Evolutionary conservation across 2,113 vertebrate species (phyloP).

Genomic region (Xiphias gladius): DNA sequence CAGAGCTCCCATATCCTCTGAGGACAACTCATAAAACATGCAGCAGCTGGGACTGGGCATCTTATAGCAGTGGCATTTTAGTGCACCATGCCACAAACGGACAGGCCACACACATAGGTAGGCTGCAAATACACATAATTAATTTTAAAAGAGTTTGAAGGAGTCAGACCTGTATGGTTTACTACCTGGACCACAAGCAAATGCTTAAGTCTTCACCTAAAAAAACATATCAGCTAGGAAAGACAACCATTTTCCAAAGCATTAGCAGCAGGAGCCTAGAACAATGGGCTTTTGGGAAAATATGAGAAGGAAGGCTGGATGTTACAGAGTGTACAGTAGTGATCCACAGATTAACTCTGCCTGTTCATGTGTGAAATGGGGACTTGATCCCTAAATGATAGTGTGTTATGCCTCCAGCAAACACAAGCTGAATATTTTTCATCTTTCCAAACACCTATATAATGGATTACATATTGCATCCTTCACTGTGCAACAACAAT

Average conservation of each 20-base stretch:
- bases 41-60: conserved; percentile 73
- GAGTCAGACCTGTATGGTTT: conserved; percentile 34
- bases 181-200: conserved; percentile 36
- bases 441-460: conserved; percentile 67
- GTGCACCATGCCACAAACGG: conserved; percentile 60
- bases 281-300: conserved; percentile 65
- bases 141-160: conserved; percentile 59
- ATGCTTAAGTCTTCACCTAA: conserved; percentile 32
- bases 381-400: conserved; percentile 85
- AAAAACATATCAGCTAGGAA: conserved; percentile 56
- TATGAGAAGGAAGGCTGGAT: conserved; percentile 42
- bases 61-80: conserved; percentile 78
- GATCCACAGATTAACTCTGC: conserved; percentile 85
- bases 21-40: conserved; percentile 86
- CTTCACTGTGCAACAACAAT: conserved; percentile 54
- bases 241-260: conserved; percentile 59
- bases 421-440: conserved; percentile 74
- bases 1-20: conserved; percentile 77
- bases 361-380: conserved; percentile 87
- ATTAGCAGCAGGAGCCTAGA: conserved; percentile 46
- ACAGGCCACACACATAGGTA: conserved; percentile 49
- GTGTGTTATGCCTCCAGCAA: conserved; percentile 74
- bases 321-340: conserved; percentile 80
- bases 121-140: conserved; percentile 59
- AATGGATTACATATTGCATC: conserved; percentile 78